Conservation (phyloP, 1,140 invertebrate genomes). For the Papilio polyxenes region DNA sequence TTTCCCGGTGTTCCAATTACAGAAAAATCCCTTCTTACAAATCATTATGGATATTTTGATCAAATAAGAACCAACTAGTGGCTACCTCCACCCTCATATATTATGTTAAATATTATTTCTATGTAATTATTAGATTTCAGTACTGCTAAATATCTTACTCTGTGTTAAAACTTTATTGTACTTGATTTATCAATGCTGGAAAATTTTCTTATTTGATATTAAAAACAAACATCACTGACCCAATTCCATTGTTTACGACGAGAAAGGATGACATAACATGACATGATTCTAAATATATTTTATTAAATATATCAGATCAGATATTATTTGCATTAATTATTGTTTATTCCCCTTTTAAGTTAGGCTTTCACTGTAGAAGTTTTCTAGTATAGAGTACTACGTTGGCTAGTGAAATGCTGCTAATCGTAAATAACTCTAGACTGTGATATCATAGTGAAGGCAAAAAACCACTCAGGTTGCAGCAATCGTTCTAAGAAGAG, state of each 20-base stretch:
- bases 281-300: neutral
- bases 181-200: neutral
- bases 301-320: neutral
- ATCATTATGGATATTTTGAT: too few relatives aligned
- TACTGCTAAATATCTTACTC: neutral
- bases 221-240: constrained; percentile 13
- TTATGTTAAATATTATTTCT: neutral
- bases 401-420: too few relatives aligned
- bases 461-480: too few relatives aligned
- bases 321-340: constrained; percentile 5
- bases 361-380: too few relatives aligned
- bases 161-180: neutral
- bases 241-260: constrained; percentile 10
- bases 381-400: too few relatives aligned
- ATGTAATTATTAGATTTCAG: neutral
- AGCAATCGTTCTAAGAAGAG: too few relatives aligned
- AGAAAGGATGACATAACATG: constrained; percentile 5
- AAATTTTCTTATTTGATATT: constrained; percentile 15
- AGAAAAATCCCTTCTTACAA: too few relatives aligned
- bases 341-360: neutral
- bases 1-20: too few relatives aligned
- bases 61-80: too few relatives aligned
- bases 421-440: too few relatives aligned
- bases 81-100: too few relatives aligned
- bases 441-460: too few relatives aligned